Evolutionary conservation across 2,797 vertebrate genomes (phyloP).

Genomic region (Mionectes olivaceus): DNA sequence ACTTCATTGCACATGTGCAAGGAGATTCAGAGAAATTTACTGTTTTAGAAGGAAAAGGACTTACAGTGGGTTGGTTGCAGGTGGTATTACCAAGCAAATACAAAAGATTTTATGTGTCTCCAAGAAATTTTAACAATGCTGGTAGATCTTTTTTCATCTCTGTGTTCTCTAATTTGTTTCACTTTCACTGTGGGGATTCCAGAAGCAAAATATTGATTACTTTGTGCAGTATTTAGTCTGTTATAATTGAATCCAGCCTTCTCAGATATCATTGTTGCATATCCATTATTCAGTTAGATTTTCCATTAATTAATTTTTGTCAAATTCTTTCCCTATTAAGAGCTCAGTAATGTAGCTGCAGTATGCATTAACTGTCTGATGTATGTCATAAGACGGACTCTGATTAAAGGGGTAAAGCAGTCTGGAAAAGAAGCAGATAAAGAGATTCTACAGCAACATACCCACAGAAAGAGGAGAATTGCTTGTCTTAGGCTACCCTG

Average conservation of each 20-base stretch:
- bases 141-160: not conserved
- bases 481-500: rapidly evolving
- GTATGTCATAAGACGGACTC: not conserved
- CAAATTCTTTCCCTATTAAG: constrained; percentile 17
- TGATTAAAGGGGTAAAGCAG: not conserved
- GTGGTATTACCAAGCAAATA: not conserved
- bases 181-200: not conserved
- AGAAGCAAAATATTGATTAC: constrained; percentile 35
- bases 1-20: not conserved
- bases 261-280: not conserved
- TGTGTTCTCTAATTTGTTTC: not conserved
- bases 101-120: not conserved
- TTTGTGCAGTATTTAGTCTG: not conserved
- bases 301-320: constrained; percentile 43
- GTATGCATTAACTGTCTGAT: not conserved
- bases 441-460: not conserved
- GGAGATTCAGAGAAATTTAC: not conserved
- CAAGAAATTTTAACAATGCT: not conserved
- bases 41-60: not conserved
- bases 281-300: constrained; percentile 22
- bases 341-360: not conserved
- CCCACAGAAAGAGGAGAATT: not conserved
- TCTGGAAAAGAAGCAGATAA: not conserved
- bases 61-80: not conserved
- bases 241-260: constrained; percentile 10